Evolutionary conservation across 1,140 invertebrate genomes (phyloP).

Genomic region (Diorhabda carinulata): DNA sequence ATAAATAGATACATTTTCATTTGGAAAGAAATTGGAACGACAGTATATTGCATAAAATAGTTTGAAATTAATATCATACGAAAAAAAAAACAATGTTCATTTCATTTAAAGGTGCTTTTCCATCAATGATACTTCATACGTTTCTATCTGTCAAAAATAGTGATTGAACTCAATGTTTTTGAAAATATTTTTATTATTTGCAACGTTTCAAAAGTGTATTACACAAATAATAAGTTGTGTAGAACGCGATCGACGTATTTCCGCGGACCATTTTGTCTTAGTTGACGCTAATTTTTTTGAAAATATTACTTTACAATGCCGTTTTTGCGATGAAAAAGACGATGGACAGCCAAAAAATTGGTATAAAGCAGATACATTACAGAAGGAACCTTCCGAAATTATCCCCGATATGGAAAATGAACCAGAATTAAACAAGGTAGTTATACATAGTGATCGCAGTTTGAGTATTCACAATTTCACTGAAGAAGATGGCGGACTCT

Average conservation of each 20-base stretch:
- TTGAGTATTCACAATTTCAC: conserved; percentile 48
- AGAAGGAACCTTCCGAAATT: conserved; percentile 45
- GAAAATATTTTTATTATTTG: neutral
- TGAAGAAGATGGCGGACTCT: conserved; percentile 48
- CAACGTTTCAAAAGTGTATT: neutral
- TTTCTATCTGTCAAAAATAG: neutral
- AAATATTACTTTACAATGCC: conserved; percentile 49
- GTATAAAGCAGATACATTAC: conserved; percentile 50
- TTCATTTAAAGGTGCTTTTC: no score
- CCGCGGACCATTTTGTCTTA: conserved; percentile 49
- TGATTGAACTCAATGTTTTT: neutral
- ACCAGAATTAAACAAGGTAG: conserved; percentile 46
- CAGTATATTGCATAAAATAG: no score
- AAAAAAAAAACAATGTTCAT: no score
- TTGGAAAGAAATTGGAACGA: no score
- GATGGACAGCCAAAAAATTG: conserved; percentile 50
- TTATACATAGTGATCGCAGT: conserved; percentile 47
- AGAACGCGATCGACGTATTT: conserved; percentile 47
- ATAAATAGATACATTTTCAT: no score
- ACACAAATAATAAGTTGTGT: conserved; percentile 45
- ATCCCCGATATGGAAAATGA: conserved; percentile 49
- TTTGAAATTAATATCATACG: no score
- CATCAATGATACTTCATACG: no score
- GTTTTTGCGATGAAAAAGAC: conserved; percentile 49
- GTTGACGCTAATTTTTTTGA: conserved; percentile 47